These are phyloP conservation scores for Polypedilum vanderplanki DNA, from an alignment of 1,140 invertebrate genomes.

Conservation along the genomic window DNA sequence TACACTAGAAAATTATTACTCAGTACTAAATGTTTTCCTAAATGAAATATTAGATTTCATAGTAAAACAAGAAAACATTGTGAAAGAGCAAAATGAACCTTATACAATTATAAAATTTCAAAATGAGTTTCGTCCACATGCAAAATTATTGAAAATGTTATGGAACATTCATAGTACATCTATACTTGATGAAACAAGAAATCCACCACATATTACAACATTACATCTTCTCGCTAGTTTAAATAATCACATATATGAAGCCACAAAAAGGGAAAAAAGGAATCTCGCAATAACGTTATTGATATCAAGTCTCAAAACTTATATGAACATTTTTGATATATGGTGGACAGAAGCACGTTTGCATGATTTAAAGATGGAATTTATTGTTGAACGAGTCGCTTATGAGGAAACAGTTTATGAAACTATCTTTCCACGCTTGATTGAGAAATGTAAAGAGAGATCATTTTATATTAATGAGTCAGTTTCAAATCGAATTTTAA, in stretches of 20 bases:
- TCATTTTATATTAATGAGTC: constrained; percentile 31
- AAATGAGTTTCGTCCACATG: background rate
- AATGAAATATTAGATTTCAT: background rate
- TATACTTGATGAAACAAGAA: background rate
- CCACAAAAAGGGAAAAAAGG: background rate
- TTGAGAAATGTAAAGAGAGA: constrained; percentile 32
- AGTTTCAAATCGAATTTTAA: constrained; percentile 31
- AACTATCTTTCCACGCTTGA: constrained; percentile 31
- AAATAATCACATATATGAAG: background rate
- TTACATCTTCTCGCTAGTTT: constrained; percentile 34
- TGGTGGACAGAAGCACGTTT: constrained; percentile 39
- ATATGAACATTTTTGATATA: constrained; percentile 37
- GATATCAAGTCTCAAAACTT: constrained; percentile 34
- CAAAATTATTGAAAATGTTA: constrained; percentile 29
- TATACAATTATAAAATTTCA: background rate
- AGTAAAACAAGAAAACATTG: background rate
- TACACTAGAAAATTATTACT: background rate
- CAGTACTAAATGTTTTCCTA: background rate
- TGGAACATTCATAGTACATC: background rate
- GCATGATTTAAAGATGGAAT: constrained; percentile 38
- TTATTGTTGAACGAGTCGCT: constrained; percentile 35
- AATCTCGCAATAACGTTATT: constrained; percentile 34
- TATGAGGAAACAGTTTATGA: background rate
- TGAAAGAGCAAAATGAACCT: background rate
- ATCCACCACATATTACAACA: constrained; percentile 34